A percentile compares a stretch with the other conserved stretches of the same genome.
Evolutionary conservation across 2,113 vertebrate genomes (phyloP).

Genomic region (Butastur rufipennis): DNA sequence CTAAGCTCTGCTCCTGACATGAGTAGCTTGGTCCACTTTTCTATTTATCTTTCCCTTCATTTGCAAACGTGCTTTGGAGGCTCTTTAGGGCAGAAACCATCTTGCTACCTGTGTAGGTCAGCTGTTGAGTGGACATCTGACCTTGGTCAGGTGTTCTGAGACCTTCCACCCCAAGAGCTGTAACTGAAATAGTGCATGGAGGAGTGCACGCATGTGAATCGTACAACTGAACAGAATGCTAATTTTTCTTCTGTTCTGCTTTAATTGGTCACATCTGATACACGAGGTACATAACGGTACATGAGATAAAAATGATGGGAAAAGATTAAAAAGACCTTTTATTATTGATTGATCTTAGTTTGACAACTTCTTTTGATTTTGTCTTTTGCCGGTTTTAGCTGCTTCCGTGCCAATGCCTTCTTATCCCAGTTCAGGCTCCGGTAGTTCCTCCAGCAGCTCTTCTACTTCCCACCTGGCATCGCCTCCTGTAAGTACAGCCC

Average conservation of each 20-base stretch:
- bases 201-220: not conserved
- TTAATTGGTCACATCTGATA: not conserved
- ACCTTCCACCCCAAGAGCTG: not conserved
- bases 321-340: not conserved
- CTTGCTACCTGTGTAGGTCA: not conserved
- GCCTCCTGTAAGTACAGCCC: conserved; percentile 80
- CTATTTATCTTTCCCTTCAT: not conserved
- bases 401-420: conserved; percentile 82
- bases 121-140: not conserved
- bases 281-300: not conserved
- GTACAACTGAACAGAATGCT: not conserved
- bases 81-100: not conserved
- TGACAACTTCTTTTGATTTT: not conserved
- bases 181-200: rapidly evolving
- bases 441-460: conserved; percentile 89
- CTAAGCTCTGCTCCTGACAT: not conserved
- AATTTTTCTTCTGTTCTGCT: not conserved
- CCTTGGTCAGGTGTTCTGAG: not conserved
- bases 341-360: not conserved
- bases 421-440: conserved; percentile 84
- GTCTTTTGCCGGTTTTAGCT: conserved; percentile 65
- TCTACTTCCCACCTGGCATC: conserved; percentile 89
- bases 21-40: not conserved
- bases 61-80: not conserved
- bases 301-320: not conserved